These are phyloP conservation scores for Drosophila multiciliata DNA, from an alignment of 2,888 invertebrate genomes.

Conservation along the genomic window DNA sequence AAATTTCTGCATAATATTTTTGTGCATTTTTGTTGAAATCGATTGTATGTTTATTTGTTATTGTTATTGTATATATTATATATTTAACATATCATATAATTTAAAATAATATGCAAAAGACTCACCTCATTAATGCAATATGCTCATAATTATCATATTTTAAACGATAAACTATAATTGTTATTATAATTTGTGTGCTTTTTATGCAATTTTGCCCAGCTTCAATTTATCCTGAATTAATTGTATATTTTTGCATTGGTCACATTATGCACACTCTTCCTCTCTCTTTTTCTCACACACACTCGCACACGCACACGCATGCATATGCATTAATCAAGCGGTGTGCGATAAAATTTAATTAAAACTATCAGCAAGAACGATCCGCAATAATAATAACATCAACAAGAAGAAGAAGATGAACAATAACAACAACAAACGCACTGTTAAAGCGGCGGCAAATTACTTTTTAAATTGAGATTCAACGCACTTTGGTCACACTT, in stretches of 20 bases:
- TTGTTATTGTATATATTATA: not conserved
- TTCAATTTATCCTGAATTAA: conserved; percentile 56
- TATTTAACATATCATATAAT: not conserved
- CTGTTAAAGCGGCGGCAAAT: not conserved
- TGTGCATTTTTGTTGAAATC: not conserved
- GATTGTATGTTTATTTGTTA: not conserved
- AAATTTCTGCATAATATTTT: not conserved
- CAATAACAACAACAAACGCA: conserved; percentile 4
- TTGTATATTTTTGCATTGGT: conserved; percentile 23
- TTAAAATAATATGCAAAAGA: not conserved
- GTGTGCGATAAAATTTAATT: conserved; percentile 43
- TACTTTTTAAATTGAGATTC: conserved; percentile 29
- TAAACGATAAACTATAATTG: not conserved
- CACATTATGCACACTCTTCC: conserved; percentile 21
- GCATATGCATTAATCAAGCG: not conserved
- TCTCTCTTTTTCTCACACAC: not conserved
- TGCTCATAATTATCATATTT: conserved; percentile 3
- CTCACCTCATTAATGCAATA: conserved; percentile 33
- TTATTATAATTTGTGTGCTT: conserved; percentile 13
- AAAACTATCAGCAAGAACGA: conserved; percentile 30
- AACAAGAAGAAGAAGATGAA: conserved; percentile 1
- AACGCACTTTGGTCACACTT: conserved; percentile 62
- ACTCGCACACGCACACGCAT: conserved; percentile 2
- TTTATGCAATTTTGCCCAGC: conserved; percentile 5
- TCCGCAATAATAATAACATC: conserved; percentile 1